Evolutionary conservation across 2,797 vertebrate species (phyloP).

Genomic region (Ambastaia sidthimunki): DNA sequence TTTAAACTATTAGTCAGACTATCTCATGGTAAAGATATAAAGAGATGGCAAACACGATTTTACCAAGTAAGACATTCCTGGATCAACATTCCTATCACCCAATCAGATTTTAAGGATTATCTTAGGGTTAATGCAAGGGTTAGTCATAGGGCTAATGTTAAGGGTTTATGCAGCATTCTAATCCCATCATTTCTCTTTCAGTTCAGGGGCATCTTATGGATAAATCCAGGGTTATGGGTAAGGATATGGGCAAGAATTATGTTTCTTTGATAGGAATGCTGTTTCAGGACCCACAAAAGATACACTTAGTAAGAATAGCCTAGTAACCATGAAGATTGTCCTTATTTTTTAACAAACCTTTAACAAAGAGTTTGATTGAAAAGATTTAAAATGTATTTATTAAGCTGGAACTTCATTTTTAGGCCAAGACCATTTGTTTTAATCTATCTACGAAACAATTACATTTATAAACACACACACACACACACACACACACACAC

Average conservation of each 20-base stretch:
- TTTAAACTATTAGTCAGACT: conserved; percentile 10
- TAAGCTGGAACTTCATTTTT: conserved; percentile 1
- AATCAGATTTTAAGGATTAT: background rate
- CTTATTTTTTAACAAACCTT: background rate
- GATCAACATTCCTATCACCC: background rate
- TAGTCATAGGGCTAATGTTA: background rate
- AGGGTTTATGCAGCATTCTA: background rate
- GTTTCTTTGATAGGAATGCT: too few species aligned
- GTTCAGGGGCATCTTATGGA: background rate
- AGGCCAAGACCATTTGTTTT: conserved; percentile 10
- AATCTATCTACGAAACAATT: too few species aligned
- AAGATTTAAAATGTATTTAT: background rate
- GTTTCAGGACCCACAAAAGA: too few species aligned
- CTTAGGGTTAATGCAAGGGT: background rate
- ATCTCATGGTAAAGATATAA: conserved; percentile 5
- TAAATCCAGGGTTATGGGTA: too few species aligned
- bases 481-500: too few species aligned
- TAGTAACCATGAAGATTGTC: too few species aligned
- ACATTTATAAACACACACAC: too few species aligned
- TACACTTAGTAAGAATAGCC: too few species aligned
- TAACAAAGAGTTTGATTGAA: background rate
- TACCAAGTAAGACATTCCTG: background rate
- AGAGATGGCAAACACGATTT: background rate
- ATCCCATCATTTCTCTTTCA: background rate
- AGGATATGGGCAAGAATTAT: too few species aligned